Conservation (phyloP, 53 echinoderm and acorn worm genomes). For the Echinarachnius parma region DNA sequence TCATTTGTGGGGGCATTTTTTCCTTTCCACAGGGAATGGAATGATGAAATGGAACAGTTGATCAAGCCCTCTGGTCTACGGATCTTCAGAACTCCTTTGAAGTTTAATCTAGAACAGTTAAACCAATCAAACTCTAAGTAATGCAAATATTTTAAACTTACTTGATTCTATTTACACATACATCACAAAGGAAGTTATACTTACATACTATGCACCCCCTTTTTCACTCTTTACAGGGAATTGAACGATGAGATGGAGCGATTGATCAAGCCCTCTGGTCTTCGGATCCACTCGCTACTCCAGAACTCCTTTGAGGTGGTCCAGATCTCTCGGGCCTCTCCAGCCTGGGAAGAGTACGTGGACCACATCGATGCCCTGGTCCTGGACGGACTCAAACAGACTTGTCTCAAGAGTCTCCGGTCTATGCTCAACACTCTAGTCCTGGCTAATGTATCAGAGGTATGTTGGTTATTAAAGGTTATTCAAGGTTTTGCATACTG, state of each 20-base stretch:
- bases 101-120: too few relatives aligned
- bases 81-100: slow-evolving; percentile 82
- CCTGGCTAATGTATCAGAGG: slow-evolving; percentile 77
- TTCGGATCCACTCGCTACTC: slow-evolving; percentile 73
- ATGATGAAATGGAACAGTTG: slow-evolving; percentile 80
- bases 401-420: slow-evolving; percentile 81
- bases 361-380: slow-evolving; percentile 99
- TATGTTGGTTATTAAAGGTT: slow-evolving; percentile 22
- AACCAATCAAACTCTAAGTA: too few relatives aligned
- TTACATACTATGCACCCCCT: not conserved
- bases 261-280: slow-evolving; percentile 77
- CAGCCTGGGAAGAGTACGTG: slow-evolving; percentile 97
- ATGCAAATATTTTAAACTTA: too few relatives aligned
- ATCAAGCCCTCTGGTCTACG: slow-evolving; percentile 81
- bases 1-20: too few relatives aligned
- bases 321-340: slow-evolving; percentile 85
- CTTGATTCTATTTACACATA: too few relatives aligned
- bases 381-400: slow-evolving; percentile 86
- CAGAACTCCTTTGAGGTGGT: slow-evolving; percentile 91
- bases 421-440: slow-evolving; percentile 88
- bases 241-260: slow-evolving; percentile 89
- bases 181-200: too few relatives aligned
- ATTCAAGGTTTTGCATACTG: too few relatives aligned
- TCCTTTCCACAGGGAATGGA: slow-evolving; percentile 52
- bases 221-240: slow-evolving; percentile 37